Evolutionary conservation across 2,888 invertebrate species (phyloP).

Genomic region (Drosophila austrosaltans): DNA sequence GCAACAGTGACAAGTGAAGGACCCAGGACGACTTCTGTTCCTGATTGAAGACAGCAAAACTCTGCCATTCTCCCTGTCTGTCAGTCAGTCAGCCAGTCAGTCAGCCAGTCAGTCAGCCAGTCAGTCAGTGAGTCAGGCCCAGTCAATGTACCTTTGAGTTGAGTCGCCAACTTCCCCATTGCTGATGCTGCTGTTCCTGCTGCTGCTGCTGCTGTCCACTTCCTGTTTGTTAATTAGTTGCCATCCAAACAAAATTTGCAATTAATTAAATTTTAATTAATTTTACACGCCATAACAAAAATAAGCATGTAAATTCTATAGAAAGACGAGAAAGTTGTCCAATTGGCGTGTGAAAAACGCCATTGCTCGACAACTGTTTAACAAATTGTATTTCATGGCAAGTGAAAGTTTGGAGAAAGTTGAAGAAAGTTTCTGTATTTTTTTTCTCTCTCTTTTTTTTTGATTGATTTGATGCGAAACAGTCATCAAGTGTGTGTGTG

Average conservation of each 20-base stretch:
- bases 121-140: conserved; percentile 26
- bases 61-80: conserved; percentile 24
- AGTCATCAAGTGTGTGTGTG: not conserved
- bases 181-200: not conserved
- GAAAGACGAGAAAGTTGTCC: conserved; percentile 21
- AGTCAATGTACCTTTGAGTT: conserved; percentile 60
- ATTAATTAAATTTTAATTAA: conserved; percentile 74
- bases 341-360: conserved; percentile 58
- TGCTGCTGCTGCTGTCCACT: conserved; percentile 5
- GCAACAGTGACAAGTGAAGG: conserved; percentile 77
- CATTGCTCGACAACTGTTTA: conserved; percentile 47
- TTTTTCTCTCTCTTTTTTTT: not conserved
- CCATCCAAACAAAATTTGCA: conserved; percentile 61
- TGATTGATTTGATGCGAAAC: conserved; percentile 64
- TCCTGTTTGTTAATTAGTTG: conserved; percentile 60
- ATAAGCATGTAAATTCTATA: conserved; percentile 15
- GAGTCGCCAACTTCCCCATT: conserved; percentile 8
- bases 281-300: conserved; percentile 49
- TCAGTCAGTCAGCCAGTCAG: conserved; percentile 22
- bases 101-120: conserved; percentile 16
- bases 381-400: conserved; percentile 43
- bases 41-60: conserved; percentile 44
- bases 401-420: conserved; percentile 21
- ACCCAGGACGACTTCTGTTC: conserved; percentile 30
- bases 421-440: conserved; percentile 25